These are phyloP conservation scores for Dasysyrphus tricinctus DNA, from an alignment of 2,888 invertebrate genomes.

Conservation along the genomic window DNA sequence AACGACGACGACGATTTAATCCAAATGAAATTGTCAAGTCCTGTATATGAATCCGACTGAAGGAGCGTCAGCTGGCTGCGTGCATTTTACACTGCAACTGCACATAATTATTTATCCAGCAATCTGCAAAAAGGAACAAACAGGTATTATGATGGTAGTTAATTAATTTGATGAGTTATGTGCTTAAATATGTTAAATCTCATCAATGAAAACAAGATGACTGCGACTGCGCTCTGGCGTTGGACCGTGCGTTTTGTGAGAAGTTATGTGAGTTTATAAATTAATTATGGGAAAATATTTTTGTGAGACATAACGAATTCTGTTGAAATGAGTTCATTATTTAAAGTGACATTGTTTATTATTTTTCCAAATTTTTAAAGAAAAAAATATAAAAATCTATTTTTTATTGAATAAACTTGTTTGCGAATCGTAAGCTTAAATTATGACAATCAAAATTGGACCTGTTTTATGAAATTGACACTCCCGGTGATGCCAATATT, in stretches of 20 bases:
- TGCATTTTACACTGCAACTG: not conserved
- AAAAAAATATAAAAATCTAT: slow-evolving; percentile 2
- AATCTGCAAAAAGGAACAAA: slow-evolving; percentile 33
- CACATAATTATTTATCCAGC: slow-evolving; percentile 19
- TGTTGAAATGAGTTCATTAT: slow-evolving; percentile 5
- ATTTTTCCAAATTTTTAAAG: not conserved
- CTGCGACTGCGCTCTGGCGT: not conserved
- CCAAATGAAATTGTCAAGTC: slow-evolving; percentile 60
- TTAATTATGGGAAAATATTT: slow-evolving; percentile 36
- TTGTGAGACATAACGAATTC: slow-evolving; percentile 20
- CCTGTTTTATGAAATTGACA: slow-evolving; percentile 16
- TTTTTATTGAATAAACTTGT: slow-evolving; percentile 39
- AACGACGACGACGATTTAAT: slow-evolving; percentile 24
- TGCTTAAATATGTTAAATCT: slow-evolving; percentile 54
- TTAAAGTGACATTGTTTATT: slow-evolving; percentile 27
- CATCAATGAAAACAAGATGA: slow-evolving; percentile 37
- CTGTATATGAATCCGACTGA: not conserved
- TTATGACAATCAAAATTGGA: slow-evolving; percentile 63
- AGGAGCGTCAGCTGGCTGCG: not conserved
- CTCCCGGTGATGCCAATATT: not conserved
- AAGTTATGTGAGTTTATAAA: slow-evolving; percentile 18
- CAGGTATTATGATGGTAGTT: slow-evolving; percentile 50
- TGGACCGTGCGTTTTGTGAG: not conserved
- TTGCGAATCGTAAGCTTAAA: slow-evolving; percentile 35
- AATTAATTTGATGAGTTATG: slow-evolving; percentile 73